phyloP scores from a whole-genome alignment of 2,797 vertebrate species.

The Pantherophis alleghaniensis region DNA sequence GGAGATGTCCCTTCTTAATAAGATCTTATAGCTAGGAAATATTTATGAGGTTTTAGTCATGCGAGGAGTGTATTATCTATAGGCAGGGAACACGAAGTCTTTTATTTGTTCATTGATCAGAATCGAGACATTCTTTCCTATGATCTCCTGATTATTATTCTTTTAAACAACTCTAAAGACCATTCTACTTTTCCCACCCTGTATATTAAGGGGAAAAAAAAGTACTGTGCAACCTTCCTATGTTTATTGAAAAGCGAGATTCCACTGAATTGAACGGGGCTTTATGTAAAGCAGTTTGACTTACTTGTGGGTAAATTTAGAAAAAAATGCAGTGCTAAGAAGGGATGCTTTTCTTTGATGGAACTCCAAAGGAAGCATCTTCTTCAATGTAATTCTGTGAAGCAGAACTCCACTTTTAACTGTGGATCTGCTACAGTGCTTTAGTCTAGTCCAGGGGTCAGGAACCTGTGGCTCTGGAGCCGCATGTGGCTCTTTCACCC shows the following conservation, averaged over 20 bases:
- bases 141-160: background rate
- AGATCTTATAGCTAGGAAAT: constrained; percentile 90
- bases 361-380: background rate
- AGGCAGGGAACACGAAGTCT: constrained; percentile 48
- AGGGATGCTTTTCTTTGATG: background rate
- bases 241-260: background rate
- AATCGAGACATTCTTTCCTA: background rate
- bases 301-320: background rate
- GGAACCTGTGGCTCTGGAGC: no score
- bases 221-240: background rate
- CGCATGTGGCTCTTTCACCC: no score
- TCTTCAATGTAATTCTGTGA: background rate
- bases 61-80: constrained; percentile 76
- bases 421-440: background rate
- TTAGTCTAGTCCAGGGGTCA: background rate
- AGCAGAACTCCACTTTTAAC: background rate
- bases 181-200: background rate
- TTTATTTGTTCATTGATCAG: constrained; percentile 34
- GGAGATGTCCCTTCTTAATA: constrained; percentile 97
- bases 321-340: background rate
- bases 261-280: background rate
- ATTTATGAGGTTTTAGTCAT: constrained; percentile 90
- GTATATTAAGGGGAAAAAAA: background rate
- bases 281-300: background rate
- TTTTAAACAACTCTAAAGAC: background rate